Evolutionary conservation across 1,140 invertebrate genomes (phyloP), one percentile per base, ranked within the genome.

Genomic region (Aphidius gifuensis): DNA sequence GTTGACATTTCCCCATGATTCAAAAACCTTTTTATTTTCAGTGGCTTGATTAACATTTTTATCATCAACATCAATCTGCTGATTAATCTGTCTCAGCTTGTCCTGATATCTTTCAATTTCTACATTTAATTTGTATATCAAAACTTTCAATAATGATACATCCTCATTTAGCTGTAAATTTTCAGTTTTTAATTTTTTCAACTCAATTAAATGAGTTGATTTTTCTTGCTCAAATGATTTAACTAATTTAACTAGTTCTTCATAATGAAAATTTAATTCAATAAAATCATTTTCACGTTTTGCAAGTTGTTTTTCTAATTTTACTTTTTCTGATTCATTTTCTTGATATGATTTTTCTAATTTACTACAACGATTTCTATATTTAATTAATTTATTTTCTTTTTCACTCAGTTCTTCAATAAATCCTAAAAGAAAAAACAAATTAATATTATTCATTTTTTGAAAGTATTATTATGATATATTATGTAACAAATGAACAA

Each of bases 31-130:
- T 61, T 69, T 66, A 8, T 66, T 50, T 51, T 78, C 66, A n/a
- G 59, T 68, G 6, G 40, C 21, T n/a, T 49, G n/a, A 56, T 70
- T 58, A 38, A n/a, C 32, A 5, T 58, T 57, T 43, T 21, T 8
- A 43, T 38, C 46, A n/a, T 32, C 44, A 7, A 46, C 48, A 5
- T 51, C n/a, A 9, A 64, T 60, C 32, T 50, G 50, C 2, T 54
- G 49, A 5, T 40, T 49, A 44, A 43, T 62, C 7, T 68, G 68
- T 21, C 83, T 74, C 4, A 88, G 58, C 64, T 85, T 86, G 63
- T 89, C 85, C 74, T 89, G 88, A 72, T 88, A 88, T 38, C 80
- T 80, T 69, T 87, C 85, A 45, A 90, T 75, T 69, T 90, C 87
- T 21, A 85, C 78, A 69, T 90, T 90, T 42, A 90, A 74, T 7